These are phyloP conservation scores for Melikaiella ostensackeni DNA, from an alignment of 2,888 invertebrate species.

Conservation along the genomic window DNA sequence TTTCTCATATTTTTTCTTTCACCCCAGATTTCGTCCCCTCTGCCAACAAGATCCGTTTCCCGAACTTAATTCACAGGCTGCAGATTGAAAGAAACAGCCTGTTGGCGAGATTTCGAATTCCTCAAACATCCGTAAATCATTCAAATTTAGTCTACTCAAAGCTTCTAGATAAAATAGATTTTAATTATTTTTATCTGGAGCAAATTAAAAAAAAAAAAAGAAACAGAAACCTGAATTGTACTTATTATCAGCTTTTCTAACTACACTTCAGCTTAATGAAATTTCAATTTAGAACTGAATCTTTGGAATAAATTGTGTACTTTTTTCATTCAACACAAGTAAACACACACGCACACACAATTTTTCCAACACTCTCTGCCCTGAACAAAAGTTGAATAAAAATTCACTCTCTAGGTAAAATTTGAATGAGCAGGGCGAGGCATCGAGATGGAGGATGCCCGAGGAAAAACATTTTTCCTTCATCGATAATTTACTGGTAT, in stretches of 20 bases:
- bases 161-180: background rate
- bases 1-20: conserved; percentile 15
- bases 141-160: background rate
- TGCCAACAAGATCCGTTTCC: conserved; percentile 11
- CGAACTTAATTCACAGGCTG: background rate
- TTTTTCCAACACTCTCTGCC: conserved; percentile 19
- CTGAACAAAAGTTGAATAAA: conserved; percentile 9
- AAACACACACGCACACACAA: conserved; percentile 33
- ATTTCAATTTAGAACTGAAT: background rate
- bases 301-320: background rate
- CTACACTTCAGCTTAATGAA: background rate
- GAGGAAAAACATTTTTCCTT: conserved; percentile 60
- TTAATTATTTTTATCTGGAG: background rate
- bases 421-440: conserved; percentile 31
- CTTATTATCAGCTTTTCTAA: background rate
- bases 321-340: background rate
- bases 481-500: conserved; percentile 41
- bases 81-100: conserved; percentile 9
- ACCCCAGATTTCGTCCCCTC: conserved; percentile 8
- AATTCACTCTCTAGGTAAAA: conserved; percentile 12
- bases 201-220: background rate
- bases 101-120: conserved; percentile 14
- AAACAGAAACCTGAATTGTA: background rate
- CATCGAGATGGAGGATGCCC: conserved; percentile 57
- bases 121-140: background rate